Conservation (phyloP, 2,797 vertebrate species). For the Sandelia bainsii region DNA sequence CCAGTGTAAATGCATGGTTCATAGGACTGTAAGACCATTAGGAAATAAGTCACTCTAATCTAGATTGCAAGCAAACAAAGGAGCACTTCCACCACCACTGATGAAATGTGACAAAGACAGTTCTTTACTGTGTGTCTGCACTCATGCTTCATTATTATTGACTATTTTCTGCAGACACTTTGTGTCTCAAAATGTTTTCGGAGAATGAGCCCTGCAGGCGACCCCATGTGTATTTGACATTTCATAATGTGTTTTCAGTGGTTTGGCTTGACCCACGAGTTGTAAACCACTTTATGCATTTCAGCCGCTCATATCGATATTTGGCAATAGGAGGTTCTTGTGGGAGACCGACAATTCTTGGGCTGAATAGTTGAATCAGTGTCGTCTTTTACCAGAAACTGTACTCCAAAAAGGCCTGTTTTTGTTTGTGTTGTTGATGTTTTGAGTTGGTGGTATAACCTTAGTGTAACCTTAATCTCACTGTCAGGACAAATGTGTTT, state of each 20-base stretch:
- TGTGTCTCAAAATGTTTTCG: conserved; percentile 15
- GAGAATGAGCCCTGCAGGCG: conserved; percentile 7
- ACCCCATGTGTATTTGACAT: conserved; percentile 26
- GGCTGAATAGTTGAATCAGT: conserved; percentile 25
- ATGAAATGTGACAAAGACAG: conserved; percentile 9
- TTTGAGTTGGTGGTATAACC: conserved; percentile 11
- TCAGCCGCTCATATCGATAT: conserved; percentile 46
- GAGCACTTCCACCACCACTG: conserved; percentile 29
- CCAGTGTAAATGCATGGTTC: conserved; percentile 45
- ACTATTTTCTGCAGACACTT: conserved; percentile 21
- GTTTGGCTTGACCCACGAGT: conserved; percentile 33
- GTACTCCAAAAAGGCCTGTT: background rate
- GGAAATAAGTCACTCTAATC: conserved; percentile 42
- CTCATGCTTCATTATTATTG: background rate
- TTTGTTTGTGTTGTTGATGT: conserved; percentile 15
- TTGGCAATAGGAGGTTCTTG: conserved; percentile 31
- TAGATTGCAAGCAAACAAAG: conserved; percentile 38
- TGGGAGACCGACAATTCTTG: conserved; percentile 32
- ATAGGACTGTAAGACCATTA: conserved; percentile 42
- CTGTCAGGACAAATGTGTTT: background rate
- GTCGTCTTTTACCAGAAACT: conserved; percentile 4
- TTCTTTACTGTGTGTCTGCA: background rate
- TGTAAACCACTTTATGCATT: conserved; percentile 47
- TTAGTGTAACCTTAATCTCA: background rate
- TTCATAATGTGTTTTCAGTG: conserved; percentile 39